Percentiles rank a stretch among this genome's conserved stretches.
phyloP scores from a whole-genome alignment of 2,797 vertebrate species.

The Acrossocheilus fasciatus region DNA sequence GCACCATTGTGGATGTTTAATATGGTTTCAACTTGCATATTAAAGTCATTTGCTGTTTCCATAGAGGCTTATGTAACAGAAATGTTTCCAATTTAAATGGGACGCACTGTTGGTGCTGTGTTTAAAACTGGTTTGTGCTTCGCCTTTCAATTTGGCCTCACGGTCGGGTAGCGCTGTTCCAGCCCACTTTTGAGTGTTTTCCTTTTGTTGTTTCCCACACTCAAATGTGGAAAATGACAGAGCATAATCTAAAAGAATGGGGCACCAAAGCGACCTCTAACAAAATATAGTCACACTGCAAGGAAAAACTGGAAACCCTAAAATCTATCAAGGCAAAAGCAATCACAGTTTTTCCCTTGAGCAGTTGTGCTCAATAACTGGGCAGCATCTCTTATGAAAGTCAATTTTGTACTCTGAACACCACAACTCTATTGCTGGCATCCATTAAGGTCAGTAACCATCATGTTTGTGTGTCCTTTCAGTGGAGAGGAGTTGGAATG shows the following conservation, averaged over 20 bases:
- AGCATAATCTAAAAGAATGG: not conserved
- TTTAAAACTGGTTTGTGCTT: not conserved
- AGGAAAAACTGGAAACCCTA: not conserved
- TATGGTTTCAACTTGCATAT: not conserved
- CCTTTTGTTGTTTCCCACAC: not conserved
- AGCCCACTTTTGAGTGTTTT: not conserved
- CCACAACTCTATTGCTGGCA: not conserved
- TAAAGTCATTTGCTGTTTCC: constrained; percentile 1
- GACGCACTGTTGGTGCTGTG: not conserved
- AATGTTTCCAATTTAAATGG: not conserved
- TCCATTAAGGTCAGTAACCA: not conserved
- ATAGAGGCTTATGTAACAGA: not conserved
- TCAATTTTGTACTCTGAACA: not conserved
- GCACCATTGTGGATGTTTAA: not conserved
- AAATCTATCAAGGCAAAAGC: constrained; percentile 3
- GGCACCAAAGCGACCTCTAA: not conserved
- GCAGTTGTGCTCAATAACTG: not conserved
- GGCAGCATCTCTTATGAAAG: constrained; percentile 7
- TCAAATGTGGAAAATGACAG: not conserved
- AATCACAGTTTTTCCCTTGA: constrained; percentile 3
- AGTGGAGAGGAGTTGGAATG: constrained; percentile 97
- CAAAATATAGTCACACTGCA: not conserved
- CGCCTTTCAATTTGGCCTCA: not conserved
- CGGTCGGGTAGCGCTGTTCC: not conserved
- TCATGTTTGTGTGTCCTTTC: constrained; percentile 52